phyloP scores from a whole-genome alignment of 35 echinoderm and acorn worm species.

The Diadema setosum region DNA sequence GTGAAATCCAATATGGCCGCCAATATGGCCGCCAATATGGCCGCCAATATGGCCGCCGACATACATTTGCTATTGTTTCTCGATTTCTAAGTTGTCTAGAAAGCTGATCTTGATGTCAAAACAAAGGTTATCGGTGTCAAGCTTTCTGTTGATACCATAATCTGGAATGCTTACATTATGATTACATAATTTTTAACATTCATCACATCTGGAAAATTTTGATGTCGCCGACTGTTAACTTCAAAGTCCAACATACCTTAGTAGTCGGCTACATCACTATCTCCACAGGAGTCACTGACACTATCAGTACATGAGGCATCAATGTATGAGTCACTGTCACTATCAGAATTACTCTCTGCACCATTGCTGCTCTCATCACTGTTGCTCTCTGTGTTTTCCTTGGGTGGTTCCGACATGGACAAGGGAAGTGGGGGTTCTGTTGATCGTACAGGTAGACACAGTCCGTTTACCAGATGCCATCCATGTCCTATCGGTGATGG shows the following conservation, averaged over 20 bases:
- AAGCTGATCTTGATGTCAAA: neutral
- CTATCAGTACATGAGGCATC: no score
- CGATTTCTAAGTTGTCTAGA: neutral
- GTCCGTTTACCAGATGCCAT: slow-evolving; percentile 10
- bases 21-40: no score
- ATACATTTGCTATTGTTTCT: neutral
- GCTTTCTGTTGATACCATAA: neutral
- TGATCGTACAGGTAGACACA: neutral
- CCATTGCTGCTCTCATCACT: neutral
- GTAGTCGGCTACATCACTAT: neutral
- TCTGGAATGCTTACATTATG: neutral
- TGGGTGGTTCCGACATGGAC: neutral
- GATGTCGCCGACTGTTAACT: neutral
- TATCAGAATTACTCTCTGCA: neutral
- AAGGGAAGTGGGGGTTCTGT: neutral
- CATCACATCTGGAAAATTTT: neutral
- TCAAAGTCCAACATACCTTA: neutral
- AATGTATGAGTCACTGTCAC: neutral
- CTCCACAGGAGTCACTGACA: neutral
- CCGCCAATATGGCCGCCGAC: no score
- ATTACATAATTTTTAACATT: neutral
- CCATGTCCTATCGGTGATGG: slow-evolving; percentile 3
- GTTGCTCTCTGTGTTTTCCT: neutral
- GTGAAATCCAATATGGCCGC: no score
- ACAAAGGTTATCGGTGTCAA: no score